Conservation (phyloP, 2,113 vertebrate genomes). For the Antechinus stuartii region DNA sequence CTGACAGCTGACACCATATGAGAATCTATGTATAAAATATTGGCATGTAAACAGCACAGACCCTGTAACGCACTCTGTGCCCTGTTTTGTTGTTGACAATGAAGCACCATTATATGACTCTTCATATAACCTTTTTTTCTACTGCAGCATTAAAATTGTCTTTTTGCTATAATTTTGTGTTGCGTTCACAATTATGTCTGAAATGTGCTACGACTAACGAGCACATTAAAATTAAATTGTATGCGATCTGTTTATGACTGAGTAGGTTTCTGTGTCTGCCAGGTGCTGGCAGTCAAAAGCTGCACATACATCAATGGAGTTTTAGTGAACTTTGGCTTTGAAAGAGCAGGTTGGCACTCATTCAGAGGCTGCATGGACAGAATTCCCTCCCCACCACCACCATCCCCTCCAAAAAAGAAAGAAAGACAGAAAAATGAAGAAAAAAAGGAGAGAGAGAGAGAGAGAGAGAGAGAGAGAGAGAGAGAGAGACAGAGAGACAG, state of each 20-base stretch:
- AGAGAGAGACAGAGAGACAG: no score
- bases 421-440: neutral
- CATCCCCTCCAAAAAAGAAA: neutral
- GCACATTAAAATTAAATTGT: conserved; percentile 94
- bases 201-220: conserved; percentile 92
- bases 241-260: conserved; percentile 91
- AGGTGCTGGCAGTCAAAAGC: conserved; percentile 88
- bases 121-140: conserved; percentile 99
- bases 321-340: conserved; percentile 86
- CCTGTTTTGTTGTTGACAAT: conserved; percentile 96
- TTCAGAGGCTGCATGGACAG: conserved; percentile 76
- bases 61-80: conserved; percentile 96
- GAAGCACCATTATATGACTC: conserved; percentile 98
- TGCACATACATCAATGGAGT: conserved; percentile 85
- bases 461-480: conserved; percentile 16
- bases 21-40: conserved; percentile 98
- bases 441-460: neutral
- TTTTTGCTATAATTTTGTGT: conserved; percentile 97
- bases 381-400: conserved; percentile 11
- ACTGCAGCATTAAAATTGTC: conserved; percentile 99
- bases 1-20: conserved; percentile 98
- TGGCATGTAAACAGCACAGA: conserved; percentile 99
- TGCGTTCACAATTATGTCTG: conserved; percentile 90
- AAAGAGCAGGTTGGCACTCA: conserved; percentile 80
- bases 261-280: conserved; percentile 90